phyloP scores from a whole-genome alignment of 2,888 invertebrate species.

The Diabrotica balteata region DNA sequence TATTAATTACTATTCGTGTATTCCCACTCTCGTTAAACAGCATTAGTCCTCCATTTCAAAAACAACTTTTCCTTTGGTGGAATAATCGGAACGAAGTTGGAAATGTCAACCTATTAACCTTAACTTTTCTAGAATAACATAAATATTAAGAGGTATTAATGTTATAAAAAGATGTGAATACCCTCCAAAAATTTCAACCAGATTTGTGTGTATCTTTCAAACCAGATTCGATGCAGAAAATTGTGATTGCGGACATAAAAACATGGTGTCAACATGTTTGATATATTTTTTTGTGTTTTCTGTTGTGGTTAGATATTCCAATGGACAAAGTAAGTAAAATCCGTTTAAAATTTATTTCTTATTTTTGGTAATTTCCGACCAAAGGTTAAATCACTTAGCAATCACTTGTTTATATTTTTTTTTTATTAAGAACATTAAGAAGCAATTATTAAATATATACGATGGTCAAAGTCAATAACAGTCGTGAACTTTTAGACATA shows the following conservation, averaged over 20 bases:
- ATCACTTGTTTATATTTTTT: too few relatives aligned
- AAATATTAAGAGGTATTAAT: background rate
- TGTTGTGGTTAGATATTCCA: background rate
- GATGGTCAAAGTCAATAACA: too few relatives aligned
- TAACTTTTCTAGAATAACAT: background rate
- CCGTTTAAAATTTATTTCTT: background rate
- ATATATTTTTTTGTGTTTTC: background rate
- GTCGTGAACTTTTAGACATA: too few relatives aligned
- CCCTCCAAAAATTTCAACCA: too few relatives aligned
- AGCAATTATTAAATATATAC: too few relatives aligned
- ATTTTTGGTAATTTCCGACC: too few relatives aligned
- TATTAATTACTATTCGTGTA: background rate
- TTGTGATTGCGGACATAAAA: background rate
- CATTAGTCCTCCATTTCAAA: background rate
- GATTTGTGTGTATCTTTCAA: too few relatives aligned
- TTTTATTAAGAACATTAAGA: too few relatives aligned
- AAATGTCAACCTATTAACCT: background rate
- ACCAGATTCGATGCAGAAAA: background rate
- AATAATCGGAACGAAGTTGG: background rate
- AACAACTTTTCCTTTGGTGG: slow-evolving; percentile 5
- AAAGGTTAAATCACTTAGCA: too few relatives aligned
- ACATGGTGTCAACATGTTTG: slow-evolving; percentile 5
- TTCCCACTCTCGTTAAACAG: background rate
- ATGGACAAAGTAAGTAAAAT: slow-evolving; percentile 4
- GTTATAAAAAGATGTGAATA: background rate